phyloP scores from a whole-genome alignment of 2,888 invertebrate genomes.

The Villa cingulata region DNA sequence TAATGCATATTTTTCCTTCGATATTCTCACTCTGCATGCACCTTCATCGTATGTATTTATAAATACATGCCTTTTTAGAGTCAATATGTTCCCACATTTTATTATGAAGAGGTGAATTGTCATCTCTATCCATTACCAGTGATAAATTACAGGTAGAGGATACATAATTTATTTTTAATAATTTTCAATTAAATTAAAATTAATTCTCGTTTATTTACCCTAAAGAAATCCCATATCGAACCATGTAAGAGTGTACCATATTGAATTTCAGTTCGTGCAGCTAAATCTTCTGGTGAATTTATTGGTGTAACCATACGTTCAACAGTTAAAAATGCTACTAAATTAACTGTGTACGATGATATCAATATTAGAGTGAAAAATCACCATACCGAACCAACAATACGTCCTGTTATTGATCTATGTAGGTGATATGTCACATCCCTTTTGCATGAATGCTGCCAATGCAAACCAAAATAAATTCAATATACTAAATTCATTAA shows the following conservation, averaged over 20 bases:
- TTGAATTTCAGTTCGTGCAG: constrained; percentile 84
- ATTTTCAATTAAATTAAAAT: too few species aligned
- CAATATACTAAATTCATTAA: constrained; percentile 87
- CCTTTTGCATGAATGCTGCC: constrained; percentile 97
- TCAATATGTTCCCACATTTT: constrained; percentile 95
- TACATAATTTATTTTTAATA: too few species aligned
- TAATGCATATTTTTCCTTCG: constrained; percentile 71
- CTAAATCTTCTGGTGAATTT: constrained; percentile 79
- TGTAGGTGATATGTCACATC: constrained; percentile 91
- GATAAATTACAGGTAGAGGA: too few species aligned
- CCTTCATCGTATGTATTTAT: constrained; percentile 71
- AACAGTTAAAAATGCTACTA: constrained; percentile 94
- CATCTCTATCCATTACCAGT: constrained; percentile 69
- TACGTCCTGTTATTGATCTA: constrained; percentile 59
- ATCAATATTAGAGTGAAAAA: constrained; percentile 96
- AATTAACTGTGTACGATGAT: constrained; percentile 96
- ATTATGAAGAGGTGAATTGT: constrained; percentile 70
- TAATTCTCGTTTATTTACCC: constrained; percentile 43
- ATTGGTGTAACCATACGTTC: constrained; percentile 95
- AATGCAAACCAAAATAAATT: constrained; percentile 97
- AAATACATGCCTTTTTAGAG: constrained; percentile 67
- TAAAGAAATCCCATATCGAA: constrained; percentile 79
- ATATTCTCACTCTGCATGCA: constrained; percentile 59
- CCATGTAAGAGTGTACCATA: constrained; percentile 70
- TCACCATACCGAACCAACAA: constrained; percentile 99